Conservation (phyloP, 2,888 invertebrate genomes). For the Eilema sororculum region DNA sequence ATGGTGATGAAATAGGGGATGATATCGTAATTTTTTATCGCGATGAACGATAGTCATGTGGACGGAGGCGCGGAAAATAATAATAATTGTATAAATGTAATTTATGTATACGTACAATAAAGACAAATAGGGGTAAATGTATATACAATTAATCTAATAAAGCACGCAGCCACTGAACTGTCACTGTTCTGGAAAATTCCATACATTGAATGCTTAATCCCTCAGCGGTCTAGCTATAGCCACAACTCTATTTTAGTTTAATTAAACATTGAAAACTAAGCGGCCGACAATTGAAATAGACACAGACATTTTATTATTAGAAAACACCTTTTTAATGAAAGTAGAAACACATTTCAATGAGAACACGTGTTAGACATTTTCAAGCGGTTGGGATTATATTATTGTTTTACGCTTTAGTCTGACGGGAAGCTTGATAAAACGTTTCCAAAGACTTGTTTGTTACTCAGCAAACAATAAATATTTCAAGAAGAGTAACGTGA, state of each 20-base stretch:
- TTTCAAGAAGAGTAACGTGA: too few relatives aligned
- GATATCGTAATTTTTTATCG: too few relatives aligned
- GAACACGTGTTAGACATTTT: neutral
- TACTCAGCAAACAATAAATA: neutral
- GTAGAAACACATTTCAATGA: neutral
- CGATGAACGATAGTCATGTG: too few relatives aligned
- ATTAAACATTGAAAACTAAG: constrained; percentile 51
- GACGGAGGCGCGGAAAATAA: too few relatives aligned
- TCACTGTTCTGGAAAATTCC: constrained; percentile 23
- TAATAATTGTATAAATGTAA: too few relatives aligned
- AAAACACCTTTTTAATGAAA: constrained; percentile 14
- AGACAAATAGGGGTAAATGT: neutral
- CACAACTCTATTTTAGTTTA: constrained; percentile 45
- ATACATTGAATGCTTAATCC: constrained; percentile 27
- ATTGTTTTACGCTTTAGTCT: neutral
- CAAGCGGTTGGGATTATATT: neutral
- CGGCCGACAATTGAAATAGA: constrained; percentile 35
- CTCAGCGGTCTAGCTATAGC: constrained; percentile 39
- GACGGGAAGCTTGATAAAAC: neutral
- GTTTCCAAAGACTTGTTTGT: neutral
- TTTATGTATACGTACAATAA: too few relatives aligned
- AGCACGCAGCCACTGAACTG: neutral
- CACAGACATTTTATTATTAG: constrained; percentile 25
- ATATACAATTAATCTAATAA: neutral
- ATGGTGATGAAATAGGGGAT: too few relatives aligned